These are phyloP conservation scores for Sebastes itinus DNA, from an alignment of 2,797 vertebrate species.

Conservation along the genomic window DNA sequence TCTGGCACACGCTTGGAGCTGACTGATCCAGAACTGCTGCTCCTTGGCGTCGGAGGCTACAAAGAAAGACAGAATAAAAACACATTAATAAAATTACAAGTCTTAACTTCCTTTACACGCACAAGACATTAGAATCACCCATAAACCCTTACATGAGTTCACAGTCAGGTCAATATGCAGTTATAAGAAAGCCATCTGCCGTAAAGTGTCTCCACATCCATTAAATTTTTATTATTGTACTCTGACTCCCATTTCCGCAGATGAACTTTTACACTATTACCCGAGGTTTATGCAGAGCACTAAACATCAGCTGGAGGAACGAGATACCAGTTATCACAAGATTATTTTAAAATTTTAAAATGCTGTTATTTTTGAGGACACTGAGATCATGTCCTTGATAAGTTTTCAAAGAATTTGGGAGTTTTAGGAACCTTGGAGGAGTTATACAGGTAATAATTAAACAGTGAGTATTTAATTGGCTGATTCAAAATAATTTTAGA, in stretches of 20 bases:
- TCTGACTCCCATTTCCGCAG: not conserved
- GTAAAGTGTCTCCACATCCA: not conserved
- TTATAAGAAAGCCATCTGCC: slow-evolving; percentile 1
- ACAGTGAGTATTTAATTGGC: not conserved
- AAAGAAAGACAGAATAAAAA: slow-evolving; percentile 24
- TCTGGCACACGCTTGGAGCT: slow-evolving; percentile 93
- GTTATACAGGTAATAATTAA: not conserved
- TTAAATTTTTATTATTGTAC: not conserved
- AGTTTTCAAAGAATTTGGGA: not conserved
- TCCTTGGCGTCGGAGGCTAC: slow-evolving; percentile 92
- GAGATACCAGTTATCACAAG: not conserved
- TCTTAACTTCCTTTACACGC: not conserved
- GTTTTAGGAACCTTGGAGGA: not conserved
- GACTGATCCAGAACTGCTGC: slow-evolving; percentile 95
- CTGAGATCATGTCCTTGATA: not conserved
- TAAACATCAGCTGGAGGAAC: not conserved
- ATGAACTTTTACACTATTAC: not conserved
- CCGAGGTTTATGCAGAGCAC: not conserved
- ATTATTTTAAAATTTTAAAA: not conserved
- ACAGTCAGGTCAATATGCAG: slow-evolving; percentile 3
- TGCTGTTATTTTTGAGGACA: not conserved
- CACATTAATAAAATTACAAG: not conserved
- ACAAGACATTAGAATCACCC: not conserved
- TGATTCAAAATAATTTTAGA: not conserved
- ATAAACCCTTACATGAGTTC: slow-evolving; percentile 1